Evolutionary conservation across 1,140 invertebrate species (phyloP).

Genomic region (Oryzaephilus surinamensis): DNA sequence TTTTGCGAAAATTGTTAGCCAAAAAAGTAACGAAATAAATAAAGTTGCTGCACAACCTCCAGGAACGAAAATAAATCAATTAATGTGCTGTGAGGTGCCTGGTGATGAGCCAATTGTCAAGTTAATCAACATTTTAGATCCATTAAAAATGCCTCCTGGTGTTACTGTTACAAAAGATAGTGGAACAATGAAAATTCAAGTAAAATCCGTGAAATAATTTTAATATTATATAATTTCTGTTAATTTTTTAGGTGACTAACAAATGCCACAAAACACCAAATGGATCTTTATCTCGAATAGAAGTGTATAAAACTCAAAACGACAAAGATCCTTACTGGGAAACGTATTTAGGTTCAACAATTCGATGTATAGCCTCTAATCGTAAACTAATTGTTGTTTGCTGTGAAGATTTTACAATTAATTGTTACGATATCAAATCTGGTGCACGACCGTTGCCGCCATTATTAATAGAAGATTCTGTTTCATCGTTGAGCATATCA

Average conservation of each 20-base stretch:
- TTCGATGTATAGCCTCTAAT: constrained; percentile 28
- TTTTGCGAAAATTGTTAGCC: constrained; percentile 1
- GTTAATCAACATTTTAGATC: constrained; percentile 31
- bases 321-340: constrained; percentile 45
- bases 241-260: constrained; percentile 40
- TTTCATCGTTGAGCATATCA: constrained; percentile 27
- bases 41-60: constrained; percentile 16
- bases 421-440: constrained; percentile 29
- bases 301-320: constrained; percentile 40
- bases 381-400: constrained; percentile 28
- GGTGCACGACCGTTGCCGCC: constrained; percentile 28
- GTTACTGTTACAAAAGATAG: constrained; percentile 26
- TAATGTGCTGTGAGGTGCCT: constrained; percentile 32
- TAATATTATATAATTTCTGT: constrained; percentile 2
- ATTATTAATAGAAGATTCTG: constrained; percentile 30
- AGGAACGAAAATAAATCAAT: constrained; percentile 31
- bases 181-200: constrained; percentile 29
- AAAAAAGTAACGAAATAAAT: constrained; percentile 1
- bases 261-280: constrained; percentile 42
- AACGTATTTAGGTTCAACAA: constrained; percentile 37
- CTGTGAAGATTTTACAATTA: constrained; percentile 33
- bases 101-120: constrained; percentile 33
- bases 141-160: constrained; percentile 25
- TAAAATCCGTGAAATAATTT: constrained; percentile 8
- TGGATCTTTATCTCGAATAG: constrained; percentile 40